Conservation (phyloP, 2,797 vertebrate genomes). For the Vespertilio murinus region DNA sequence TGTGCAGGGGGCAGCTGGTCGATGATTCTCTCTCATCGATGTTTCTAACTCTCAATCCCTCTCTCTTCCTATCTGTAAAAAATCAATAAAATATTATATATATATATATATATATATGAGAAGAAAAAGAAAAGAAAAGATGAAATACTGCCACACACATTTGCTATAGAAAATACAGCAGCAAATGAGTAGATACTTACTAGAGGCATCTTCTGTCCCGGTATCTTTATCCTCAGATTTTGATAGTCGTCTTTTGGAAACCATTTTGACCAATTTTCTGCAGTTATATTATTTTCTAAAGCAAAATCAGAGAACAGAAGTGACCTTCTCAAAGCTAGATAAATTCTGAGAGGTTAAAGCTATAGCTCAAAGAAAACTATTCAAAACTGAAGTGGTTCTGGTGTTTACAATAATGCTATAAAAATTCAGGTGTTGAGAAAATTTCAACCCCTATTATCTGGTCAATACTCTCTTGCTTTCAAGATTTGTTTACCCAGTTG, state of each 20-base stretch:
- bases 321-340: neutral
- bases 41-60: too few relatives aligned
- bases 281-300: slow-evolving; percentile 48
- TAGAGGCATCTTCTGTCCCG: slow-evolving; percentile 59
- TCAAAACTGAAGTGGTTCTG: neutral
- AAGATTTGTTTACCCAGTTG: neutral
- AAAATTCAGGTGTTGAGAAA: neutral
- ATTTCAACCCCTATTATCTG: neutral
- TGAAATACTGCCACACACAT: neutral
- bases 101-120: too few relatives aligned
- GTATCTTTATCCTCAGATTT: slow-evolving; percentile 56
- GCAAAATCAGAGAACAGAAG: slow-evolving; percentile 9
- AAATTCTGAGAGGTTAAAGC: slow-evolving; percentile 45
- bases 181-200: slow-evolving; percentile 72
- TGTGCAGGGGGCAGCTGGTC: too few relatives aligned
- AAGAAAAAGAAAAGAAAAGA: neutral
- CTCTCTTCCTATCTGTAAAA: too few relatives aligned
- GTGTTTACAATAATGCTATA: neutral
- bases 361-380: slow-evolving; percentile 34
- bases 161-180: neutral
- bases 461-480: neutral
- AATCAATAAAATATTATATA: too few relatives aligned
- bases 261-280: slow-evolving; percentile 74
- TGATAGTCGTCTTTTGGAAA: slow-evolving; percentile 80
- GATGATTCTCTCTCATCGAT: too few relatives aligned